Base-by-base conservation (phyloP, 2,797 vertebrate species). In the Lagocephalus sceleratus region DNA sequence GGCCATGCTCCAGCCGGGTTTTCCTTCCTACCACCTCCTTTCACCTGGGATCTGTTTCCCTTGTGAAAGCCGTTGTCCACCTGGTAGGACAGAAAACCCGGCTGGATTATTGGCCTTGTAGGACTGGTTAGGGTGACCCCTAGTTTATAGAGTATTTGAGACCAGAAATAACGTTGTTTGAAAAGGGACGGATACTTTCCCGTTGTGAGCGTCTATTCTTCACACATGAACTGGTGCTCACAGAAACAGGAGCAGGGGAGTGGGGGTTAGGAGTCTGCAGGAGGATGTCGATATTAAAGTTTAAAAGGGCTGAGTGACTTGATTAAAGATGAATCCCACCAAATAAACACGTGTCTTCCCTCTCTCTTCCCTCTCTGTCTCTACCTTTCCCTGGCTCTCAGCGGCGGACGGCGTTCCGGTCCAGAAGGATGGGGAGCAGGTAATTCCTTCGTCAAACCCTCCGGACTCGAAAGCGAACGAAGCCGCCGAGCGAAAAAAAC, bases 371-470 rank as follows among this genome's bases (percentile, higher is more conserved):
- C 49, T 20, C 43, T 20, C n/a, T 60, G 14, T 63, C 21, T 48
- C 47, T 54, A 43, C 20, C 48, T 61, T 47, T 41, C 40, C 51
- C 45, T 8, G 29, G 5, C 50, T 67, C 59, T 68, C 75, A 97
- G 96, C 95, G 79, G 92, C 90, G 0, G 96, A 98, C 81, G 93
- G 94, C 69, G 95, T 97, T 79, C 94, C 95, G 6, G 93, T 99
- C 68, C 92, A 97, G 82, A 97, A 97, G 81, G 97, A 99, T 91
- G 95, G 95, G 50, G 97, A 99, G 82, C 96, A 97, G 87, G 94
- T 97, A 92, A 93, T 95, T 68, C 48, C 44, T 19, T 57, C 52
- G 47, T 47, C 17, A n/a, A n/a, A 6, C 40, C 16, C 40, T 19
- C 40, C 68, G 75, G 68, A 66, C 57, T 60, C 58, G 75, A 76